Conservation (phyloP, 2,888 invertebrate species). For the Ophion ventricosus region DNA sequence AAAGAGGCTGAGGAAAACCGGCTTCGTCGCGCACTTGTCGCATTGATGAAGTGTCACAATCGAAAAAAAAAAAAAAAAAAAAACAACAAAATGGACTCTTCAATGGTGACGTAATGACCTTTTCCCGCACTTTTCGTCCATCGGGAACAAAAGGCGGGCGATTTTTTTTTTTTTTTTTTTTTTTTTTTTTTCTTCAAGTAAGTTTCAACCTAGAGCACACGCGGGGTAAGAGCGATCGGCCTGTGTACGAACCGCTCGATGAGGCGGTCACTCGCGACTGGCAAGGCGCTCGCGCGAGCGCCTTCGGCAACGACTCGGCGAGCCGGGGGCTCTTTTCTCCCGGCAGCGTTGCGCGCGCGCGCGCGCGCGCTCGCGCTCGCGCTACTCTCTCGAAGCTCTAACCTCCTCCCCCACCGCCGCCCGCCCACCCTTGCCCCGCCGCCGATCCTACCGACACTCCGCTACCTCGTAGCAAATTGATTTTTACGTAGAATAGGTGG, state of each 20-base stretch:
- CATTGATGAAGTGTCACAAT: neutral
- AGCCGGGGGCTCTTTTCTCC: slow-evolving; percentile 64
- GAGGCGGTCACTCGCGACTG: slow-evolving; percentile 80
- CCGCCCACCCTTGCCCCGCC: neutral
- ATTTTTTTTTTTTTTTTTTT: slow-evolving; percentile 8
- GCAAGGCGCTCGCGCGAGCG: slow-evolving; percentile 71
- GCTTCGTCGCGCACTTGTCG: slow-evolving; percentile 14
- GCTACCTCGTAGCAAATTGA: slow-evolving; percentile 82
- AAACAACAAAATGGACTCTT: too few relatives aligned
- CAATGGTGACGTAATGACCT: neutral
- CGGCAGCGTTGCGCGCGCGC: slow-evolving; percentile 39
- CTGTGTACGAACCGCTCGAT: slow-evolving; percentile 77
- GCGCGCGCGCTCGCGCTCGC: slow-evolving; percentile 19
- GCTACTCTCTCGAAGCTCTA: slow-evolving; percentile 21
- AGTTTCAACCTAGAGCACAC: slow-evolving; percentile 5
- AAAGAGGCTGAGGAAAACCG: neutral
- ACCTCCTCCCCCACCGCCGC: too few relatives aligned
- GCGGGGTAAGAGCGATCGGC: slow-evolving; percentile 42
- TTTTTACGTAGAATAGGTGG: slow-evolving; percentile 81
- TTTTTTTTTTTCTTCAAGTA: neutral
- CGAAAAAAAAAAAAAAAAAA: too few relatives aligned
- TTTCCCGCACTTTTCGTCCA: neutral
- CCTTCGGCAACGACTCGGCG: slow-evolving; percentile 65
- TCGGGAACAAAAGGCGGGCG: neutral
- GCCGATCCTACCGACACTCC: slow-evolving; percentile 65